Percentiles rank a stretch among this genome's conserved stretches.
These are phyloP conservation scores for Craterocephalus amniculus DNA, from an alignment of 2,797 vertebrate genomes.

Conservation along the genomic window DNA sequence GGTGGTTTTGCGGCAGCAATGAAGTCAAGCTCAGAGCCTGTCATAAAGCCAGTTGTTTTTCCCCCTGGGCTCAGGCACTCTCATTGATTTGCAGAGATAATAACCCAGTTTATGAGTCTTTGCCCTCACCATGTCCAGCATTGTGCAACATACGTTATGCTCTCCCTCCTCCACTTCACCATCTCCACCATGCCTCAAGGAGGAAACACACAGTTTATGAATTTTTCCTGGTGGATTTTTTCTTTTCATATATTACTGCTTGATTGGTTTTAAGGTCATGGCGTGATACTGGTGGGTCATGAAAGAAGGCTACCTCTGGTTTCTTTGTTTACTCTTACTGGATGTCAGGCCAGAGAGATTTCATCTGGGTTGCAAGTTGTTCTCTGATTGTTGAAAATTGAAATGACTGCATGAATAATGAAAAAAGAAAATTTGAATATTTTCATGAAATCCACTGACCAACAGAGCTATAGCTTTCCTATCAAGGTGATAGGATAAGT, in stretches of 20 bases:
- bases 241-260: slow-evolving; percentile 28
- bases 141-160: slow-evolving; percentile 52
- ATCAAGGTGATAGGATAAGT: too few species aligned
- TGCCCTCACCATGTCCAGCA: slow-evolving; percentile 61
- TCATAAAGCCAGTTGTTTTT: slow-evolving; percentile 37
- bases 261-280: slow-evolving; percentile 52
- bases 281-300: slow-evolving; percentile 34
- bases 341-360: slow-evolving; percentile 43
- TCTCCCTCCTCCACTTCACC: slow-evolving; percentile 19
- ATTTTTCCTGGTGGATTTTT: slow-evolving; percentile 27
- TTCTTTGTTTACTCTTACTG: slow-evolving; percentile 54
- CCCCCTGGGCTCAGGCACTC: slow-evolving; percentile 48
- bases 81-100: slow-evolving; percentile 80
- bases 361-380: slow-evolving; percentile 22
- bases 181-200: slow-evolving; percentile 35
- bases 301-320: slow-evolving; percentile 20
- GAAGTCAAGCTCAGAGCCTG: slow-evolving; percentile 21
- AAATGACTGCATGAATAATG: slow-evolving; percentile 6
- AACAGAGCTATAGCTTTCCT: not conserved
- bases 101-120: slow-evolving; percentile 75
- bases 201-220: slow-evolving; percentile 37
- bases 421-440: slow-evolving; percentile 1
- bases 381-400: slow-evolving; percentile 40
- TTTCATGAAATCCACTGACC: not conserved
- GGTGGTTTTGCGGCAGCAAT: slow-evolving; percentile 4